Percentiles rank a stretch among this genome's conserved stretches.
Evolutionary conservation across 2,888 invertebrate genomes (phyloP).

Genomic region (Drosophila kuntzei): DNA sequence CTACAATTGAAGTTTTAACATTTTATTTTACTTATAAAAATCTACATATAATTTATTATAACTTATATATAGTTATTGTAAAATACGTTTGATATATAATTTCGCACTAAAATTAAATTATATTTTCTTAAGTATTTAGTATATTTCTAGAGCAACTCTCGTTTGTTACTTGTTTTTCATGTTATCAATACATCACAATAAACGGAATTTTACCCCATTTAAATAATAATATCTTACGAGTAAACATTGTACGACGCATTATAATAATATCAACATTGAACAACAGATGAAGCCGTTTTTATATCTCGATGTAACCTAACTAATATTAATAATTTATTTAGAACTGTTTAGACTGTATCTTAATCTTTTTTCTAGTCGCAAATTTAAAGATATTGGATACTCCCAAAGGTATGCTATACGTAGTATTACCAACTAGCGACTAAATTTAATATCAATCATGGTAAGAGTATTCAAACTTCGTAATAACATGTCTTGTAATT

Average conservation of each 20-base stretch:
- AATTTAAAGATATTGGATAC: neutral
- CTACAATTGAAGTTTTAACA: neutral
- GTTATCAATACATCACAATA: neutral
- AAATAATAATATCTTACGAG: neutral
- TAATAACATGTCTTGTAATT: neutral
- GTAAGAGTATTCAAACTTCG: neutral
- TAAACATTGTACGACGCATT: neutral
- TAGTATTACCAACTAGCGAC: no score
- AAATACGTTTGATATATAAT: neutral
- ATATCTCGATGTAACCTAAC: neutral
- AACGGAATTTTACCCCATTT: neutral
- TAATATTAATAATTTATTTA: neutral
- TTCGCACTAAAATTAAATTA: neutral
- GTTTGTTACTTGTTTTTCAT: neutral
- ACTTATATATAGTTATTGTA: no score
- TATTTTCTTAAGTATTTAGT: neutral
- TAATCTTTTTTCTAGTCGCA: no score
- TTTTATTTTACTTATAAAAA: no score
- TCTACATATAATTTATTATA: no score
- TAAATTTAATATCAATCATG: no score
- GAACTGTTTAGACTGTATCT: no score
- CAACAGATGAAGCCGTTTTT: neutral
- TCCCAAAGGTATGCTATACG: neutral
- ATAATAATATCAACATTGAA: neutral
- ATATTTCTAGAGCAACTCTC: neutral